Evolutionary conservation across 2,113 vertebrate species (phyloP).

Genomic region (Misgurnus mizolepis): DNA sequence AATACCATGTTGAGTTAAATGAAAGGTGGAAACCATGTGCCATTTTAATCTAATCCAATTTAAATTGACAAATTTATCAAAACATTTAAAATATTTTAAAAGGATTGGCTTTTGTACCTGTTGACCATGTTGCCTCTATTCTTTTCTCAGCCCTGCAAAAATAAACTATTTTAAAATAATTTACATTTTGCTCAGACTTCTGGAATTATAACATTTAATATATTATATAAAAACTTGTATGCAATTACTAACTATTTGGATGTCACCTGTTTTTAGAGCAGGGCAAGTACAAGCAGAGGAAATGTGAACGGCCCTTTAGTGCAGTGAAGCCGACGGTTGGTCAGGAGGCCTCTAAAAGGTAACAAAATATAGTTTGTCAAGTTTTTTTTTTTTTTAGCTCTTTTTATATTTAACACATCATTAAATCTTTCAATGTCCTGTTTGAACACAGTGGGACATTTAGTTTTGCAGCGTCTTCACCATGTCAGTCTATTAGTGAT

Average conservation of each 20-base stretch:
- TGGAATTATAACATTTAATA: neutral
- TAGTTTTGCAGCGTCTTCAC: neutral
- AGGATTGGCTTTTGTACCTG: too few relatives aligned
- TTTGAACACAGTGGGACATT: constrained; percentile 1
- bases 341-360: constrained; percentile 71
- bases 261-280: constrained; percentile 61
- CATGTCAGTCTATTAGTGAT: constrained; percentile 15
- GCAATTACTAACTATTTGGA: constrained; percentile 1
- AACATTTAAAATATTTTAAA: too few relatives aligned
- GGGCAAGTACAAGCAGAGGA: constrained; percentile 75
- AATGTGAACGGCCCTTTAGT: constrained; percentile 70
- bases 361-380: constrained; percentile 1
- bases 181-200: neutral
- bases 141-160: neutral
- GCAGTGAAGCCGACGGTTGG: constrained; percentile 67
- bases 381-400: too few relatives aligned
- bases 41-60: neutral
- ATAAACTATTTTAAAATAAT: neutral
- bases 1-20: neutral
- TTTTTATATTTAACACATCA: neutral
- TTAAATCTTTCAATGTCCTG: neutral
- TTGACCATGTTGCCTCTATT: neutral
- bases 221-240: neutral
- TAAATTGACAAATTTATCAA: too few relatives aligned
- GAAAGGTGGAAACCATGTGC: neutral